Percentiles rank a stretch among this genome's conserved stretches.
Evolutionary conservation across 2,797 vertebrate species (phyloP).

Genomic region (Echeneis naucrates): DNA sequence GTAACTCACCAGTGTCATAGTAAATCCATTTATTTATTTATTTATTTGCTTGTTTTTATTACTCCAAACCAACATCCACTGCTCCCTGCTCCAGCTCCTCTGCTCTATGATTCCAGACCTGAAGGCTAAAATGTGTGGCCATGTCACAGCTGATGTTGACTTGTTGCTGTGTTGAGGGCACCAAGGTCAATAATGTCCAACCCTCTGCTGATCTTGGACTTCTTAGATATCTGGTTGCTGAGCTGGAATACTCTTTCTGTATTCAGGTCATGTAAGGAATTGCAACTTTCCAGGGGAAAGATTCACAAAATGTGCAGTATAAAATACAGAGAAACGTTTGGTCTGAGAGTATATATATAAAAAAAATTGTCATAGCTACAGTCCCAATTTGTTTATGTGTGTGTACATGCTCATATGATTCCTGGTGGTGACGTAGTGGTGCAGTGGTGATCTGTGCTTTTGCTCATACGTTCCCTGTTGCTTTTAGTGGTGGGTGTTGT

Average conservation of each 20-base stretch:
- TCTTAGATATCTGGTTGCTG: slow-evolving; percentile 12
- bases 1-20: slow-evolving; percentile 20
- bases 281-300: background rate
- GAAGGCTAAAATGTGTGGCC: background rate
- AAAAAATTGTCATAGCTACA: background rate
- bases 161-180: slow-evolving; percentile 44
- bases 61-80: slow-evolving; percentile 8
- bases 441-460: slow-evolving; percentile 63
- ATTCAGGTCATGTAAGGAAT: background rate
- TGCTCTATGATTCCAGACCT: slow-evolving; percentile 14
- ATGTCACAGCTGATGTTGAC: slow-evolving; percentile 46
- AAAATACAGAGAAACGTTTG: background rate
- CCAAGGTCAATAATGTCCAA: slow-evolving; percentile 40
- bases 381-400: background rate
- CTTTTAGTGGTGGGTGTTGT: too few species aligned
- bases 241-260: background rate
- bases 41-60: slow-evolving; percentile 23
- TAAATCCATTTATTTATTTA: slow-evolving; percentile 11
- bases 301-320: background rate
- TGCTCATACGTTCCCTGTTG: slow-evolving; percentile 45
- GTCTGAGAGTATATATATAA: background rate
- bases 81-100: slow-evolving; percentile 12
- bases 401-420: slow-evolving; percentile 19
- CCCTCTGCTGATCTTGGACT: slow-evolving; percentile 10
- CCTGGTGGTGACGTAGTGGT: slow-evolving; percentile 62